Evolutionary conservation across 1,140 invertebrate genomes (phyloP).

Genomic region (Conus betulinus): DNA sequence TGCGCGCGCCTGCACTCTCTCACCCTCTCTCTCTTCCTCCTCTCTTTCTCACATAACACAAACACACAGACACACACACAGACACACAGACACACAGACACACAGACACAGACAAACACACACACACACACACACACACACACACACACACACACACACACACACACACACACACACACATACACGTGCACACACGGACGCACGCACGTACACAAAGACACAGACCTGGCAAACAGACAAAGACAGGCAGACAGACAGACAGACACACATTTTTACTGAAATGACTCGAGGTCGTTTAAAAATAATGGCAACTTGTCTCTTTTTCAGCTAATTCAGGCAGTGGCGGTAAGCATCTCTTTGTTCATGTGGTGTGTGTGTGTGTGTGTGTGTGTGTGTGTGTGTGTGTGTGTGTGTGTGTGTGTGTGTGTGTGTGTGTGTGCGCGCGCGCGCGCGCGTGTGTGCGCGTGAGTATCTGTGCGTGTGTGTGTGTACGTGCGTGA

Average conservation of each 20-base stretch:
- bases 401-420: slow-evolving; percentile 2
- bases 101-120: neutral
- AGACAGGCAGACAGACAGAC: too few species aligned
- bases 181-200: neutral
- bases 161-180: slow-evolving; percentile 13
- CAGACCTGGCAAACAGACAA: too few species aligned
- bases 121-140: neutral
- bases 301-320: too few species aligned
- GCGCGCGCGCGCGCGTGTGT: neutral
- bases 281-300: too few species aligned
- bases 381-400: slow-evolving; percentile 6
- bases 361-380: neutral
- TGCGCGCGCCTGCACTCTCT: too few species aligned
- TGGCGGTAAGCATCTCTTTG: neutral
- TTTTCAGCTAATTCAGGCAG: neutral
- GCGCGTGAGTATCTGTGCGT: neutral
- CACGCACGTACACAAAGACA: too few species aligned
- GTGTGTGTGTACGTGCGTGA: neutral
- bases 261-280: neutral
- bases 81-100: too few species aligned
- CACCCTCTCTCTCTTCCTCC: too few species aligned
- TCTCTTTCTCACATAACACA: too few species aligned
- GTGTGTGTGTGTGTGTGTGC: slow-evolving; percentile 2
- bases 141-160: slow-evolving; percentile 13
- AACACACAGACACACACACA: too few species aligned